Conservation (phyloP, 2,113 vertebrate species). For the Aplodontia rufa region DNA sequence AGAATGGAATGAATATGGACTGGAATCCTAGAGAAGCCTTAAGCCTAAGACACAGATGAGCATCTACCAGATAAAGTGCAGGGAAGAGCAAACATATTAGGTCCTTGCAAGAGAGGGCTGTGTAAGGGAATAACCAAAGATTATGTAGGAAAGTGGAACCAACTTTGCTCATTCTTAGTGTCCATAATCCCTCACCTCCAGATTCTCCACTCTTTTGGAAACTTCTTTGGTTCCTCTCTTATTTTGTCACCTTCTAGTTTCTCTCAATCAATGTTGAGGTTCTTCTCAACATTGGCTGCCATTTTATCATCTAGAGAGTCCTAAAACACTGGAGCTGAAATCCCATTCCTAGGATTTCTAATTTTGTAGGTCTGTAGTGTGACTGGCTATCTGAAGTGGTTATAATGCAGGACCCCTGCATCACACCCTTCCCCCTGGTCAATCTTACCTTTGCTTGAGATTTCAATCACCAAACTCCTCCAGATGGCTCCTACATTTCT, state of each 20-base stretch:
- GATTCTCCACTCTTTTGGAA: not conserved
- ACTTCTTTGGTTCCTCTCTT: not conserved
- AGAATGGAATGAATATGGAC: not conserved
- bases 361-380: not conserved
- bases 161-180: not conserved
- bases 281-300: not conserved
- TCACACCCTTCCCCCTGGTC: not conserved
- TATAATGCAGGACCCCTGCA: not conserved
- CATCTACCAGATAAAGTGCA: not conserved
- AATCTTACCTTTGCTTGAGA: not conserved
- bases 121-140: not conserved
- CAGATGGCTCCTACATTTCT: not conserved
- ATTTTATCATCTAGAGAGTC: conserved; percentile 23
- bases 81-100: not conserved
- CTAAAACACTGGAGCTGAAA: not conserved
- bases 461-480: not conserved
- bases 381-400: not conserved
- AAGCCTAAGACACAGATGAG: not conserved
- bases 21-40: not conserved
- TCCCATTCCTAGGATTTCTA: not conserved
- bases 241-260: not conserved
- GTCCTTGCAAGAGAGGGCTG: not conserved
- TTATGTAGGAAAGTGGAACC: not conserved
- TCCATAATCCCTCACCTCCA: not conserved
- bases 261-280: not conserved